Conservation (phyloP, 2,113 vertebrate species). For the Psilopsiagon aurifrons region DNA sequence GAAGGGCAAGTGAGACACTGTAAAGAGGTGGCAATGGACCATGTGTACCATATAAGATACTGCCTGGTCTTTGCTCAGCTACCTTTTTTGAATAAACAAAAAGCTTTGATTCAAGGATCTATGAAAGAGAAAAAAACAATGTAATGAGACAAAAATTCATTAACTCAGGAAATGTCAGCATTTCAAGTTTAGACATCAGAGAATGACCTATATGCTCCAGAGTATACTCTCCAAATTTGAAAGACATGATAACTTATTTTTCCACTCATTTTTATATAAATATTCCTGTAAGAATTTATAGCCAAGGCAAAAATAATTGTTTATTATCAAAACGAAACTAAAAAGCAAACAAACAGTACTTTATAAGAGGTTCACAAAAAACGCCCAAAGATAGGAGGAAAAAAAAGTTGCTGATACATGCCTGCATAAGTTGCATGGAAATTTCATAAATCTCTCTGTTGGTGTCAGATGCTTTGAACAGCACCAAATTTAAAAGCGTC, state of each 20-base stretch:
- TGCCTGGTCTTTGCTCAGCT: slow-evolving; percentile 91
- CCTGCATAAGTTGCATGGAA: slow-evolving; percentile 99
- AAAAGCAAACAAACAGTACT: not conserved
- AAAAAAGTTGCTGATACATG: slow-evolving; percentile 52
- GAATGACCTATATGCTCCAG: not conserved
- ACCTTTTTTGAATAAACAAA: slow-evolving; percentile 95
- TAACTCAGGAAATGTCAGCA: not conserved
- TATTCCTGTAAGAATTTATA: not conserved
- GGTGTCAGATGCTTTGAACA: slow-evolving; percentile 98
- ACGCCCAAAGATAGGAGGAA: not conserved
- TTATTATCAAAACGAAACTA: slow-evolving; percentile 1
- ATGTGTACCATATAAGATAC: slow-evolving; percentile 93
- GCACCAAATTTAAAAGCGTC: slow-evolving; percentile 92
- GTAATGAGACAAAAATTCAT: not conserved
- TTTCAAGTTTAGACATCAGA: not conserved
- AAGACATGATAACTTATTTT: not conserved
- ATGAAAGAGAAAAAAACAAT: not conserved
- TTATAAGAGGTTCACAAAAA: not conserved
- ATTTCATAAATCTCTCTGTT: slow-evolving; percentile 98
- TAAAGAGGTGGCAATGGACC: slow-evolving; percentile 93
- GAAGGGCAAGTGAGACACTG: slow-evolving; percentile 89
- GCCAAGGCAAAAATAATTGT: not conserved
- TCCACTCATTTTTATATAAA: not conserved
- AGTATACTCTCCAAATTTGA: not conserved
- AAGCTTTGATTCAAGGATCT: slow-evolving; percentile 95